phyloP scores from a whole-genome alignment of 2,113 vertebrate genomes.

The Panthera tigris region DNA sequence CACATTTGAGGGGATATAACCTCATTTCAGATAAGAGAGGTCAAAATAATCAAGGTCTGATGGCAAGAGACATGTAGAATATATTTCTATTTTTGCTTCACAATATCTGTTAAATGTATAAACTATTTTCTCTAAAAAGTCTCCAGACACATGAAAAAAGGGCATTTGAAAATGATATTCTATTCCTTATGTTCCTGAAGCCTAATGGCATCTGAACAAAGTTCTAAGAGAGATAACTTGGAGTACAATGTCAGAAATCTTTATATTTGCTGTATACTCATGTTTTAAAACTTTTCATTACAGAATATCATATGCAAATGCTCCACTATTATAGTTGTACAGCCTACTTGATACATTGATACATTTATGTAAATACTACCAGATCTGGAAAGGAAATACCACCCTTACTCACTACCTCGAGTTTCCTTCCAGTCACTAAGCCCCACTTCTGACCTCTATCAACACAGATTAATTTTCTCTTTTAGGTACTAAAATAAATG shows the following conservation, averaged over 20 bases:
- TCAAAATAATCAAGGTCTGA: constrained; percentile 62
- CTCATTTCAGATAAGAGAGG: constrained; percentile 54
- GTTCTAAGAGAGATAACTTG: neutral
- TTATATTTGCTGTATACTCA: neutral
- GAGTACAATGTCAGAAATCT: neutral
- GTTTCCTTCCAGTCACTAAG: neutral
- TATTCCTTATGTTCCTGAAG: neutral
- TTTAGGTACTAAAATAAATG: neutral
- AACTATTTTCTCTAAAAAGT: constrained; percentile 24
- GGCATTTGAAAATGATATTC: neutral
- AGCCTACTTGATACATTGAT: no score
- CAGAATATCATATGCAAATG: neutral
- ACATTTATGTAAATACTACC: neutral
- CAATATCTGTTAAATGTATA: neutral
- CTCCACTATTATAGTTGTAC: neutral
- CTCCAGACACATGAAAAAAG: constrained; percentile 9
- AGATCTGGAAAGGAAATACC: neutral
- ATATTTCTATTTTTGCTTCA: constrained; percentile 51
- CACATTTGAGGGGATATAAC: constrained; percentile 20
- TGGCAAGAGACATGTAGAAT: constrained; percentile 21
- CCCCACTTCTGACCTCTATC: neutral
- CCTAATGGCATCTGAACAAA: neutral
- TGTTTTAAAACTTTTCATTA: neutral
- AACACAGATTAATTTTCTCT: neutral
- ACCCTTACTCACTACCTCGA: neutral